Evolutionary conservation across 2,113 vertebrate species (phyloP), one percentile per base, ranked within the genome.

Genomic region (Echinops telfairi): DNA sequence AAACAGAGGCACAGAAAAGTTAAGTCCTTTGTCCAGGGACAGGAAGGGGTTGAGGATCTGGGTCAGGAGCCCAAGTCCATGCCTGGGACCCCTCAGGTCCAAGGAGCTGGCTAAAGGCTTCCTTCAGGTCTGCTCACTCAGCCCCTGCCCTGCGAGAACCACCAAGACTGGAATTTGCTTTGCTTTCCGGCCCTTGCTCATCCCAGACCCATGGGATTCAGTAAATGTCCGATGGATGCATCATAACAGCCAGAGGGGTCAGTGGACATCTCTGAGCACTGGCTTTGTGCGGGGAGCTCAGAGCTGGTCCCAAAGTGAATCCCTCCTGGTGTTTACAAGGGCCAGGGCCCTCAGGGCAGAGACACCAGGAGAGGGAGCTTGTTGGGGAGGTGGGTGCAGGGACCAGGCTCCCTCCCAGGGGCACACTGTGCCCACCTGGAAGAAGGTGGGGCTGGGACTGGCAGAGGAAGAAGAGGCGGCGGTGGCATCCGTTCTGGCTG

Each of bases 311-410:
- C 36, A 17, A 60, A 36, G 23, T 43, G 43, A 38, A n/a, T 40
- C 31, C 73, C 40, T 88, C 38, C 20, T 53, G 20, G 16, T 22
- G 38, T 75, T 77, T 33, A 16, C 0, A 10, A 7, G 38, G 71
- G 17, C 16, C 1, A 10, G 73, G 47, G 23, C 3, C 12, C 8
- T 16, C 64, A 4, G 1, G 1, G 3, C 15, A 79, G 1, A 1
- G 58, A 43, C 8, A 33, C 64, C 15, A 27, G 79, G 8, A 77
- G 17, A 77, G 25, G 10, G 23, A 40, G 47, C 4, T 11, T 43
- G 20, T 4, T 16, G n/a, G 38, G 4, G 0, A 12, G 15, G 60
- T 43, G 60, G 31, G 64, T 15, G 10, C 1, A 2, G 17, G 64
- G 66, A 71, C 38, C 7, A 22, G 29, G 40, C 36, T 81, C 68